These are phyloP conservation scores for Centropristis striata DNA, from an alignment of 2,113 vertebrate genomes.

Conservation along the genomic window DNA sequence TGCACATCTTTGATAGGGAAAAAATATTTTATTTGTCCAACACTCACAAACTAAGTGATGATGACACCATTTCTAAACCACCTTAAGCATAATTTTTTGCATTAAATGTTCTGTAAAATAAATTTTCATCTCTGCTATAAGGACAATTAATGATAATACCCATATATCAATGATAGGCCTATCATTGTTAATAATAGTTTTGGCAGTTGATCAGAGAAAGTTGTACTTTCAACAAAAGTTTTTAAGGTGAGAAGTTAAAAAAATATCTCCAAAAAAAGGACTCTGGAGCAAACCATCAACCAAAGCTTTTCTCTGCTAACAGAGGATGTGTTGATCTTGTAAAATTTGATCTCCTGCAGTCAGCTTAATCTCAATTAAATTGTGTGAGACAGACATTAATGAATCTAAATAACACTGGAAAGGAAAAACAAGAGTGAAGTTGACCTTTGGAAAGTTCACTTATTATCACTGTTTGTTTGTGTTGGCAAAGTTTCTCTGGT, in stretches of 20 bases:
- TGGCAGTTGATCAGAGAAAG: neutral
- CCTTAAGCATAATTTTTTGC: no score
- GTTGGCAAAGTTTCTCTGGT: neutral
- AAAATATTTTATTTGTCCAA: no score
- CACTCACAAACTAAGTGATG: no score
- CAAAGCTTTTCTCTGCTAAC: neutral
- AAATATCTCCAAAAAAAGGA: neutral
- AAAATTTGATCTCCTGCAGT: neutral
- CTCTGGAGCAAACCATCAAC: neutral
- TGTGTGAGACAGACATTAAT: neutral
- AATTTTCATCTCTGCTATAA: no score
- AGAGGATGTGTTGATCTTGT: neutral
- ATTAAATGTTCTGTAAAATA: no score
- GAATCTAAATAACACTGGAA: neutral
- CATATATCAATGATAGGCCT: no score
- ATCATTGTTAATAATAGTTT: no score
- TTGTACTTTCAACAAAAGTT: neutral
- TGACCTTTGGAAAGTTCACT: conserved; percentile 5
- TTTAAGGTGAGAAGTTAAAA: neutral
- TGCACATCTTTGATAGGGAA: no score
- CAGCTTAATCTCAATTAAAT: neutral
- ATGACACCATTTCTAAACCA: no score
- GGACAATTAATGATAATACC: no score
- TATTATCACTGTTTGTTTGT: conserved; percentile 21
- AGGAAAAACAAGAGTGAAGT: neutral